Evolutionary conservation across 2,888 invertebrate species (phyloP).

Genomic region (Coronaproctus castanopsis): DNA sequence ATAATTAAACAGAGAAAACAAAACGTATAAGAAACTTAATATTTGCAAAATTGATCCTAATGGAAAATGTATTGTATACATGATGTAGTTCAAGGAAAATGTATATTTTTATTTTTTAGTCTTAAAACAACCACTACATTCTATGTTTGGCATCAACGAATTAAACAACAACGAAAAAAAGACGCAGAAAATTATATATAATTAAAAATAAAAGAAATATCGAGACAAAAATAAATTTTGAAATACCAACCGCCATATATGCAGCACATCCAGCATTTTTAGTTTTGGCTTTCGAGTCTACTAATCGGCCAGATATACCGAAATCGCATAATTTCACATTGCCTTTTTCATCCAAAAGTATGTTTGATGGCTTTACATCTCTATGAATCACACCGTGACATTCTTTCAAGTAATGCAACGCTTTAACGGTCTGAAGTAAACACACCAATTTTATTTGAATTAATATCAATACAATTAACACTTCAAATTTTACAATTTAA

Average conservation of each 20-base stretch:
- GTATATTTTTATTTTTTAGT: too few relatives aligned
- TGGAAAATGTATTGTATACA: not conserved
- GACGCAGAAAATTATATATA: too few relatives aligned
- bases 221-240: too few relatives aligned
- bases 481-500: too few relatives aligned
- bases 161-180: too few relatives aligned
- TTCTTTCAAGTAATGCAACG: conserved; percentile 91
- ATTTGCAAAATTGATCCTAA: not conserved
- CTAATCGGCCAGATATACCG: conserved; percentile 92
- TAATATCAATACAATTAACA: not conserved
- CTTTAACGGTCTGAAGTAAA: conserved; percentile 62
- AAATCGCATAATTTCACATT: conserved; percentile 97
- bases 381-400: conserved; percentile 91
- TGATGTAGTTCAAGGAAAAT: too few relatives aligned
- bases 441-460: conserved; percentile 11
- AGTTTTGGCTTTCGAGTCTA: conserved; percentile 95
- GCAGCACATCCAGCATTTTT: conserved; percentile 96
- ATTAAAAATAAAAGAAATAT: too few relatives aligned
- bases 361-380: conserved; percentile 97
- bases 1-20: too few relatives aligned
- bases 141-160: too few relatives aligned
- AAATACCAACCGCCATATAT: conserved; percentile 77
- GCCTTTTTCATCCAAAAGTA: conserved; percentile 82
- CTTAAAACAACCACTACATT: too few relatives aligned
- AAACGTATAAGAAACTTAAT: too few relatives aligned